Base-by-base conservation (phyloP, 2,113 vertebrate genomes). In the Hyperopisus bebe region DNA sequence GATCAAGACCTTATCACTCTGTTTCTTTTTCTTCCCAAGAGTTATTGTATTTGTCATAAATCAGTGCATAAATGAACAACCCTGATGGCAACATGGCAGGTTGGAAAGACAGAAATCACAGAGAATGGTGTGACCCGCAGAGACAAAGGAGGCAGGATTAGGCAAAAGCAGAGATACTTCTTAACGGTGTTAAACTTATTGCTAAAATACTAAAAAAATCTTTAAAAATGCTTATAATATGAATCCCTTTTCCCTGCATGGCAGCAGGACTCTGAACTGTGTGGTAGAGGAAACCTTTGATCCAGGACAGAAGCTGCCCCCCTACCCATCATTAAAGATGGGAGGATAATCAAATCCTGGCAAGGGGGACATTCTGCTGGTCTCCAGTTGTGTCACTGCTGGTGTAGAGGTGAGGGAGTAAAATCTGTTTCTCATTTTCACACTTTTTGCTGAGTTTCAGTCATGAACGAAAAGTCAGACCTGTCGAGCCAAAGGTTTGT, bases 281-380 rank as follows among this genome's bases (percentile, higher is more conserved):
- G 85, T 87, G 27, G 85, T 31, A 55, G 50, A 87, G 27, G 31
- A 31, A 87, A 35, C 27, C 15, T 87, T 87, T 87, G n/a, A 87
- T 87, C 50, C 85, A 42, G 19, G 27, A 53, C 50, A 51, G 15
- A 53, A 51, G 13, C 27, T 47, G 35, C 77, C 82, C 42, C 74
- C 77, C 39, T 44, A 21, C 13, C 85, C 17, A 35, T 51, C 48
- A 39, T 53, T 53, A 50, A 35, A 51, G n/a, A 53, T 10, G 0
- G n/a, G 47, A 39, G 50, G 48, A 35, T 17, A 55, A 51, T 87
- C 48, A 42, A 2, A 53, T 50, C 31, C 85, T 51, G 31, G 50
- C 85, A 87, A 35, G 31, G 85, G n/a, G 50, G 44, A n/a, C 21
- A n/a, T 31, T 39, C 35, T 46, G 21, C 35, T 39, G 47, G 48